Percentiles rank a stretch among this genome's conserved stretches.
Conservation (phyloP, 2,888 invertebrate genomes). For the Anticlea derivata region DNA sequence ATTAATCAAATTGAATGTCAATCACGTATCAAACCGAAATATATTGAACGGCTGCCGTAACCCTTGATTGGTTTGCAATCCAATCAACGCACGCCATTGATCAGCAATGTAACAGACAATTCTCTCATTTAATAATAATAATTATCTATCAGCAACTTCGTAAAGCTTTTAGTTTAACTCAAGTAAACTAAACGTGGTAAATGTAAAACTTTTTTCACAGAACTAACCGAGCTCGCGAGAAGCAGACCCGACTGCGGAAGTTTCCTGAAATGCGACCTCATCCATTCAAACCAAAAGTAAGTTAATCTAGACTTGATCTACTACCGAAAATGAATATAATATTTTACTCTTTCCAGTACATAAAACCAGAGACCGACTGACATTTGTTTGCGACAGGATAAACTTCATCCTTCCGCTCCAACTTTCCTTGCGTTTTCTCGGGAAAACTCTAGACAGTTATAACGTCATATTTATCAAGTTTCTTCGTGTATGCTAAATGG, state of each 20-base stretch:
- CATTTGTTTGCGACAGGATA: constrained; percentile 44
- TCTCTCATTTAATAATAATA: too few species aligned
- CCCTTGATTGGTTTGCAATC: constrained; percentile 23
- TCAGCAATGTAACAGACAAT: too few species aligned
- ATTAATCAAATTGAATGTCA: constrained; percentile 29
- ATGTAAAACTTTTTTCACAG: constrained; percentile 46
- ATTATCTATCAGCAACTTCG: too few species aligned
- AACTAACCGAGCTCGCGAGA: constrained; percentile 39
- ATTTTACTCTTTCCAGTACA: constrained; percentile 34
- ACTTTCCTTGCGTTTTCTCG: constrained; percentile 44
- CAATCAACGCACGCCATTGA: constrained; percentile 14
- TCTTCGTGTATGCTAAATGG: constrained; percentile 28
- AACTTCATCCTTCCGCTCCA: constrained; percentile 42
- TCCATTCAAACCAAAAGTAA: constrained; percentile 50
- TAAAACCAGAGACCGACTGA: constrained; percentile 36
- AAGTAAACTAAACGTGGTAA: constrained; percentile 14
- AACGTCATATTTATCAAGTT: constrained; percentile 47
- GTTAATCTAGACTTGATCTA: constrained; percentile 42
- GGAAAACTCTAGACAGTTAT: constrained; percentile 46
- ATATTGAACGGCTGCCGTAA: constrained; percentile 16
- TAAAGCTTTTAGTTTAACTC: neutral
- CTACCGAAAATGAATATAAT: constrained; percentile 32
- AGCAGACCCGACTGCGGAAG: constrained; percentile 43
- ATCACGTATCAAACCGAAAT: constrained; percentile 25
- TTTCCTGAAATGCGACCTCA: constrained; percentile 50